Conservation (phyloP, 2,888 invertebrate species). For the Agrotis puta region DNA sequence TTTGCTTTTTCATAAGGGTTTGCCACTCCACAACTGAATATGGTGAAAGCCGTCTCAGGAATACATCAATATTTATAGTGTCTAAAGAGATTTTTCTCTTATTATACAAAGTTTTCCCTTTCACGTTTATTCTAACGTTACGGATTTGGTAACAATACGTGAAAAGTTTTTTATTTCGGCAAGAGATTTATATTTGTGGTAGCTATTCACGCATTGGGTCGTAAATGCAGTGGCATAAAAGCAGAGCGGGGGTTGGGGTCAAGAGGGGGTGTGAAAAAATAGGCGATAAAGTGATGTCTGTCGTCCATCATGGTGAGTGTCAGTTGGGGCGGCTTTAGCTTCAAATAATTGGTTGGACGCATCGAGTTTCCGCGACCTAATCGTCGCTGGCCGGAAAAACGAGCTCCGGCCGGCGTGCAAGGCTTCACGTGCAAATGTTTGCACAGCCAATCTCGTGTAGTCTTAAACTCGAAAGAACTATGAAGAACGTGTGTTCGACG, state of each 20-base stretch:
- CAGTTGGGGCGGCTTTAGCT: conserved; percentile 67
- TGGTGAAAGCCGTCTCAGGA: conserved; percentile 66
- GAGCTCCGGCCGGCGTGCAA: conserved; percentile 40
- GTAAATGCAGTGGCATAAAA: conserved; percentile 68
- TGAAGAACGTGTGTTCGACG: conserved; percentile 36
- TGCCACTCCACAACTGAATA: conserved; percentile 64
- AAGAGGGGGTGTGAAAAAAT: conserved; percentile 72
- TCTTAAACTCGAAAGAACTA: conserved; percentile 37
- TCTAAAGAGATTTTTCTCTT: conserved; percentile 64
- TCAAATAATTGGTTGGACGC: conserved; percentile 79
- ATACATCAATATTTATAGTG: conserved; percentile 71
- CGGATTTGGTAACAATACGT: conserved; percentile 55
- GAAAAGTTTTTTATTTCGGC: conserved; percentile 59
- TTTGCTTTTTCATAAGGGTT: conserved; percentile 80
- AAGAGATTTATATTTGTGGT: conserved; percentile 59
- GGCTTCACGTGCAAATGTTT: conserved; percentile 51
- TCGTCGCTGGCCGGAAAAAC: conserved; percentile 67
- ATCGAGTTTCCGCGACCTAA: conserved; percentile 70
- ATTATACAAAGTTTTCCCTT: conserved; percentile 64
- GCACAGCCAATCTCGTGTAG: conserved; percentile 44
- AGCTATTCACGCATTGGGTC: conserved; percentile 59
- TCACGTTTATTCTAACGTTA: conserved; percentile 62
- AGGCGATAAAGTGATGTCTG: conserved; percentile 77
- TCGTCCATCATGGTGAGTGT: conserved; percentile 79
- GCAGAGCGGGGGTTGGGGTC: conserved; percentile 60